Conservation (phyloP, 1,140 invertebrate genomes). For the Pseudomyrmex cubaensis region DNA sequence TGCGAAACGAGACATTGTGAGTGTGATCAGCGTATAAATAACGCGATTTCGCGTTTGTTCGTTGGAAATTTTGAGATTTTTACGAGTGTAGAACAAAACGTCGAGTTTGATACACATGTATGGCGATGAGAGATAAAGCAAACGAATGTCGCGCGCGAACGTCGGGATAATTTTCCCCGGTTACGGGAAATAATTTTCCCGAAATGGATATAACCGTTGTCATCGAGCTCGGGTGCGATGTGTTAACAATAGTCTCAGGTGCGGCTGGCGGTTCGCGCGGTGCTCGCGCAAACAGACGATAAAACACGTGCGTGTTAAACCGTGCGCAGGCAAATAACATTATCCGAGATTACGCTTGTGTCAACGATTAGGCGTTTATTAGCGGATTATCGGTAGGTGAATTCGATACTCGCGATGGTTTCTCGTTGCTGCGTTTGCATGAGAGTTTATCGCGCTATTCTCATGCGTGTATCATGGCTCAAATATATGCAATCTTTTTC, state of each 20-base stretch:
- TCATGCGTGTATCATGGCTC: not conserved
- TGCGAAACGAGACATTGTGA: not conserved
- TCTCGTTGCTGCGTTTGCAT: not conserved
- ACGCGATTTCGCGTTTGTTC: not conserved
- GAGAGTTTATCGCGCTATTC: slow-evolving; percentile 1
- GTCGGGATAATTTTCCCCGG: not conserved
- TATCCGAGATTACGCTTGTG: slow-evolving; percentile 68
- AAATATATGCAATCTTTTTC: not conserved
- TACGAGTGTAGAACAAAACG: not conserved
- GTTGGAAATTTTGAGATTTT: not conserved
- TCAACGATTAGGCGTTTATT: slow-evolving; percentile 73
- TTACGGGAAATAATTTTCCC: slow-evolving; percentile 25
- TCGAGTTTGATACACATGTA: not conserved
- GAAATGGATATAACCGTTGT: slow-evolving; percentile 11
- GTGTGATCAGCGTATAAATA: not conserved
- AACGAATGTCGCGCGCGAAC: not conserved
- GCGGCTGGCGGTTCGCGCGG: slow-evolving; percentile 44
- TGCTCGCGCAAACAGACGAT: slow-evolving; percentile 68
- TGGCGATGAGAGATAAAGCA: not conserved
- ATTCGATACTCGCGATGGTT: slow-evolving; percentile 52
- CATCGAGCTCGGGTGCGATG: slow-evolving; percentile 4
- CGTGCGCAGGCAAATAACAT: slow-evolving; percentile 63
- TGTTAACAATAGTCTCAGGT: slow-evolving; percentile 73
- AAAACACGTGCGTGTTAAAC: slow-evolving; percentile 67
- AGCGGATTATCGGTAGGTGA: slow-evolving; percentile 69